Base-by-base conservation (phyloP, 1,140 invertebrate species). In the Drosophila tropicalis region DNA sequence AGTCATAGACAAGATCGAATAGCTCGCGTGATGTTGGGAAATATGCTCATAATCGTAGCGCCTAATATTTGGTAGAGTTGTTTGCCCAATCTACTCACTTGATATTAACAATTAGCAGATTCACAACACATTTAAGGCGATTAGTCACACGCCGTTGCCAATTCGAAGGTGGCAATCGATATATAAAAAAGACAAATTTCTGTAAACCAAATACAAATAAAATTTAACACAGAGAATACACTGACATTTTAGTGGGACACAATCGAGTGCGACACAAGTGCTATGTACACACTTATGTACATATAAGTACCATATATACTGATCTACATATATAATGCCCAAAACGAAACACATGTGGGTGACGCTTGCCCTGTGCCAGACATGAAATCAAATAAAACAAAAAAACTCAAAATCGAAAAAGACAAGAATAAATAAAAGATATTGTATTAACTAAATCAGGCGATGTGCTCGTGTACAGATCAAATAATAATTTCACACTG, bases 71-170 rank as follows among this genome's bases (percentile, higher is more conserved):
- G 44, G 44, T 5, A 51, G 13, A 51, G 44, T 22, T 51, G 17
- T 51, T 51, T 51, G 19, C 17, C 44, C 17, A 51, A 51, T 51
- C 9, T 3, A 51, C 17, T 15, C 17, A 57, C 32, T 87, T 82
- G 83, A 69, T 66, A 69, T 40, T 70, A 79, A 29, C 83, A 86
- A 86, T 86, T 86, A 86, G 73, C 83, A 69, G 67, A 58, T 70
- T 70, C 73, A 73, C 79, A 81, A 36, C 70, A 32, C 74, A 61
- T 56, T 60, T 36, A 61, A 34, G 15, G 56, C 64, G 69, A 86
- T 86, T 87, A 86, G 83, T 86, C 83, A 86, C 79, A 74, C 76
- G 32, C 67, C 67, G 79, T 80, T 82, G 75, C 72, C 57, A 72
- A 75, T 75, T 67, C 36, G 51, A 62, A 75, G 72, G 72, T 76